Base-by-base conservation (phyloP, 2,113 vertebrate genomes). In the Lamprotornis superbus region DNA sequence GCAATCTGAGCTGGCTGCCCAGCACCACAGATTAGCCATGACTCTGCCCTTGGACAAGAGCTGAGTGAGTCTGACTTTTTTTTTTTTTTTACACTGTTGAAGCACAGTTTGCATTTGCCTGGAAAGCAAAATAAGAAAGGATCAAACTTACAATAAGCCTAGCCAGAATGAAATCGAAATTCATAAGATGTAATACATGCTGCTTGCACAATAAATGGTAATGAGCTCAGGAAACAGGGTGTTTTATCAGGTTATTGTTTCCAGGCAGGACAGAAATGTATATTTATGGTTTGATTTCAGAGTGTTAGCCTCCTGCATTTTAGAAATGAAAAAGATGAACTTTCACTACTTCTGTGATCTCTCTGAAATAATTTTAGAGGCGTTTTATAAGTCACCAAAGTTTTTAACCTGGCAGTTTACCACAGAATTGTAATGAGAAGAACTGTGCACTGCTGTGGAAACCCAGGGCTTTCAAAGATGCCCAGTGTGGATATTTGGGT, bases 311-410 rank as follows among this genome's bases (percentile, higher is more conserved):
- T 96, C 91, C 87, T 89, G 92, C 88, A 95, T 82, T 96, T 94
- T 92, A 81, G 82, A 96, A 97, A 97, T 96, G 87, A 95, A 93
- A 97, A 95, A 96, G 93, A 95, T 96, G 90, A 97, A 97, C 96
- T 96, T 96, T 88, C 89, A 63, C 80, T 93, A 83, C 87, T 94
- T 89, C 77, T 93, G 4, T 90, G 79, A 94, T 97, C 89, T 83
- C 94, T 94, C 73, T 64, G 92, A 96, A 95, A 95, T 96, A 64
- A 91, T 93, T 95, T 96, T 85, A 85, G 79, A 89, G 77, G 44
- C 28, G 3, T 92, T 96, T 95, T 87, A 74, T 87, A 94, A 96
- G 92, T 94, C 91, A 81, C 46, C 39, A 56, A 92, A 92, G 76
- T 86, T 96, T 97, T 95, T 95, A 95, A 96, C 83, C 90, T 68